Evolutionary conservation across 2,113 vertebrate genomes (phyloP).

Genomic region (Ellobius talpinus): DNA sequence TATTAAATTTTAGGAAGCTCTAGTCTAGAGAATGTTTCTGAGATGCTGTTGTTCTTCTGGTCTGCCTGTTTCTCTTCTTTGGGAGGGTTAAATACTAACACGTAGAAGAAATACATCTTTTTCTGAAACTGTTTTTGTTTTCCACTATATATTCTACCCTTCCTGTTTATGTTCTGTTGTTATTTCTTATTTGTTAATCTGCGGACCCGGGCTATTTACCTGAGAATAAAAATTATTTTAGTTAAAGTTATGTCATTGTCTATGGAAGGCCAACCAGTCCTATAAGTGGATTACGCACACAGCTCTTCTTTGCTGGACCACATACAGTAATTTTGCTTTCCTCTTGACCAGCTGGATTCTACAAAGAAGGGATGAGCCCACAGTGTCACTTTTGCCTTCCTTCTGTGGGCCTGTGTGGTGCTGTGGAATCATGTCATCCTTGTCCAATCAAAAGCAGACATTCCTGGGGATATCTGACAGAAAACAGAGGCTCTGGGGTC

Average conservation of each 20-base stretch:
- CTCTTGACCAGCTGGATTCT: background rate
- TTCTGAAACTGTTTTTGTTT: background rate
- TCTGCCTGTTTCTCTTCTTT: background rate
- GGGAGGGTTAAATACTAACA: background rate
- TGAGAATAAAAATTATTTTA: background rate
- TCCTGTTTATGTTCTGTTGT: background rate
- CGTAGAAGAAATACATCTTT: background rate
- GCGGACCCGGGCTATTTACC: background rate
- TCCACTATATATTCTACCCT: background rate
- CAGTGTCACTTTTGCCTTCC: background rate
- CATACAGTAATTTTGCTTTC: background rate
- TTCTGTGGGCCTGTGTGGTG: background rate
- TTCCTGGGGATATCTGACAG: background rate
- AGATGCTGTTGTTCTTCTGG: background rate
- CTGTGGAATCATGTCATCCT: background rate
- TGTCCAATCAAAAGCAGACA: background rate
- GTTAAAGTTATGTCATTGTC: background rate
- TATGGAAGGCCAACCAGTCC: background rate
- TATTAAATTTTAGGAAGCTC: background rate
- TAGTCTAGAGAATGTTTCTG: background rate
- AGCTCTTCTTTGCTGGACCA: background rate
- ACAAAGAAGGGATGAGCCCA: background rate
- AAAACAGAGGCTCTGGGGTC: too few species aligned
- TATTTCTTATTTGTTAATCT: background rate
- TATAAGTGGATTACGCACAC: background rate